Conservation (phyloP, 2,113 vertebrate genomes). For the Ornithorhynchus anatinus region DNA sequence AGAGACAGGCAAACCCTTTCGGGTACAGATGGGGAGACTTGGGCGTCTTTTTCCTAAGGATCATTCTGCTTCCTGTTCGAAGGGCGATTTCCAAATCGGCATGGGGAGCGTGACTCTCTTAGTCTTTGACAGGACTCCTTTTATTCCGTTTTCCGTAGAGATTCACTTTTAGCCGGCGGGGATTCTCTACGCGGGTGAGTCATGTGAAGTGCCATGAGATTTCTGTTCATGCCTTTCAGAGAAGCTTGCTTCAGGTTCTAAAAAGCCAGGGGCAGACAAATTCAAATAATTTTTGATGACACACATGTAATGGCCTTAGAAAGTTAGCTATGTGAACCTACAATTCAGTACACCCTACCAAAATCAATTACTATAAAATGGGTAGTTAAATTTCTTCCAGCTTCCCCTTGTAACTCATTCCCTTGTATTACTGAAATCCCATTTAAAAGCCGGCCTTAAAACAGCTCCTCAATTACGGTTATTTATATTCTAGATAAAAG, state of each 20-base stretch:
- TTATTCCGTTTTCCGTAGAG: background rate
- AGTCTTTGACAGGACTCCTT: background rate
- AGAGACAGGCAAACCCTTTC: constrained; percentile 44
- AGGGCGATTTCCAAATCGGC: background rate
- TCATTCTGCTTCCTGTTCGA: constrained; percentile 17
- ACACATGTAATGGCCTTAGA: no score
- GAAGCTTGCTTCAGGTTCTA: background rate
- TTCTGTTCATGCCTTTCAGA: background rate
- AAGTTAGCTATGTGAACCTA: no score
- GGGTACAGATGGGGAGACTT: background rate
- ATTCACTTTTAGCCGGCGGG: background rate
- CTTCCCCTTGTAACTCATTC: no score
- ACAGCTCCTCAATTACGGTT: no score
- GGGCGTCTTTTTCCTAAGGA: background rate
- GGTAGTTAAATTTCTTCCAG: no score
- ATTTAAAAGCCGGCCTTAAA: no score
- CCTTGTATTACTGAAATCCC: no score
- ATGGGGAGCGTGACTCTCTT: no score
- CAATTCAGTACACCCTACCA: background rate
- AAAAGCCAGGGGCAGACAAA: background rate
- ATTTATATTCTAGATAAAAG: no score
- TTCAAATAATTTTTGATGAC: background rate
- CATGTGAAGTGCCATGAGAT: background rate
- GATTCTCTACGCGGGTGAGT: background rate
- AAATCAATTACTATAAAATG: background rate